phyloP scores from a whole-genome alignment of 2,113 vertebrate genomes.

The Paramisgurnus dabryanus region DNA sequence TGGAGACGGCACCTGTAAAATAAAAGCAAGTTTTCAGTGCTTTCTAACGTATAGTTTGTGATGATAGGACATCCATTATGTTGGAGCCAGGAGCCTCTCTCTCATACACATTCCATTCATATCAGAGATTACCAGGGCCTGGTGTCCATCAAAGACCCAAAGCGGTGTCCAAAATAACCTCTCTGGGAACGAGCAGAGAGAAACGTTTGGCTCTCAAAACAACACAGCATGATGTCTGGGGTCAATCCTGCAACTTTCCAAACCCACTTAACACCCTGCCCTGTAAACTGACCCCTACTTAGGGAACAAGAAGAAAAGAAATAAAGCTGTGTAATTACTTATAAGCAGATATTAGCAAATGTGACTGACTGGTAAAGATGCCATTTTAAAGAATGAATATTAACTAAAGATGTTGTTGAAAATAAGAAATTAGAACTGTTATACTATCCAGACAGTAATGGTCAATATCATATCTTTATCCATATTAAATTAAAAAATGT shows the following conservation, averaged over 20 bases:
- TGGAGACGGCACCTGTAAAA: conserved; percentile 9
- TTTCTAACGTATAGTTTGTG: conserved; percentile 11
- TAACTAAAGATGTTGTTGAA: neutral
- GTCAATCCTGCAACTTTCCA: neutral
- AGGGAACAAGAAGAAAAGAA: neutral
- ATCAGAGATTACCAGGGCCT: conserved; percentile 65
- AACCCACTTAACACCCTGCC: neutral
- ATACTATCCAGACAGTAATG: too few species aligned
- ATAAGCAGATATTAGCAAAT: neutral
- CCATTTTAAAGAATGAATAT: neutral
- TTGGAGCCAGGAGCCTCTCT: conserved; percentile 30
- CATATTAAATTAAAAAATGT: too few species aligned
- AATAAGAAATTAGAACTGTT: too few species aligned
- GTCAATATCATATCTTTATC: too few species aligned
- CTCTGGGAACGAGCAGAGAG: neutral
- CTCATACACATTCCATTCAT: conserved; percentile 69
- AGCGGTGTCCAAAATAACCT: neutral
- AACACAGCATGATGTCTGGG: neutral
- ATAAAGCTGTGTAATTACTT: neutral
- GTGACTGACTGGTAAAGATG: neutral
- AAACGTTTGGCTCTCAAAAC: neutral
- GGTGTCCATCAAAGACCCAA: conserved; percentile 42
- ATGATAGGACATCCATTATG: conserved; percentile 33
- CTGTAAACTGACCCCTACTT: conserved; percentile 10
- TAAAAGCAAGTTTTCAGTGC: conserved; percentile 11